Base-by-base conservation (phyloP, 2,113 vertebrate genomes). In the Sialia sialis region DNA sequence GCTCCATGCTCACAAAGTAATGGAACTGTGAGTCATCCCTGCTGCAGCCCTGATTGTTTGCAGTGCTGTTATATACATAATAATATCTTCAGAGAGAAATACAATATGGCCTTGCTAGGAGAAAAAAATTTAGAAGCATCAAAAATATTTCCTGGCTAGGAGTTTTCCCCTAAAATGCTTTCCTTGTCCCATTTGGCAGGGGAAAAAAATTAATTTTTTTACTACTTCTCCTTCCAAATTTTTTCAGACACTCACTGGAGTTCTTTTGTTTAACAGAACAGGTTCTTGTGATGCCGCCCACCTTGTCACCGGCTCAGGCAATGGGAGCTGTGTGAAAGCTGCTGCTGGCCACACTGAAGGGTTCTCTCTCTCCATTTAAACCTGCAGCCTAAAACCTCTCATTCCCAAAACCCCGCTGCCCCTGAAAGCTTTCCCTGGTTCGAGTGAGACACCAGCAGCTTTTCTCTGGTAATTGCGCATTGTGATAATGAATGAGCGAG, bases 381-480 rank as follows among this genome's bases (percentile, higher is more conserved):
- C 83, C 38, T 55, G 64, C 74, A 90, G 89, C 63, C 72, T 13
- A 6, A 93, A 96, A 27, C 63, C 70, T 81, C 64, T 79, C 72
- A 13, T 72, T 51, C 44, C 10, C 44, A 27, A 44, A 70, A 43
- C 7, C 16, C 62, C 62, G 68, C 26, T 15, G 64, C 38, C 48
- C 49, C 32, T 19, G 39, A 11, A 66, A 93, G 66, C 84, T 34
- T 93, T 85, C 52, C 36, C 83, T 36, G 59, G 88, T 27, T 60
- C 64, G 69, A 93, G 90, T 80, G 93, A 95, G 95, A 92, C 94
- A 85, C 91, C 90, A 81, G 88, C 92, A 89, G 91, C 91, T 79
- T 93, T 60, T 11, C 39, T 2, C 41, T 13, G 32, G 80, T 46
- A 96, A 95, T 56, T 96, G 96, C 93, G 78, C 56, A 0, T n/a